Conservation (phyloP, 1,140 invertebrate species). For the Drosophila rufa region DNA sequence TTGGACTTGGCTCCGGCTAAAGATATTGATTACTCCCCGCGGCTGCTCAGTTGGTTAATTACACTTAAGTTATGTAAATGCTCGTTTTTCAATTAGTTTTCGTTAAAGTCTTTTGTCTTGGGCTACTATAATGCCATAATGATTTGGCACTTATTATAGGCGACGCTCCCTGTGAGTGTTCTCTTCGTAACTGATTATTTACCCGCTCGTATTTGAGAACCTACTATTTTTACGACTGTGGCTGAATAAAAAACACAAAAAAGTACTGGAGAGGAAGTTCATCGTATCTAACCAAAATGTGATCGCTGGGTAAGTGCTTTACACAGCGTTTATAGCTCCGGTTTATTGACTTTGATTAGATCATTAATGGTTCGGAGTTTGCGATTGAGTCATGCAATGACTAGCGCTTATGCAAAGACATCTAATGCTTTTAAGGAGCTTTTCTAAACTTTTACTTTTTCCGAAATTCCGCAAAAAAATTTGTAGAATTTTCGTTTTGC, state of each 20-base stretch:
- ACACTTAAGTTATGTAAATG: conserved; percentile 81
- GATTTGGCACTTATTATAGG: conserved; percentile 42
- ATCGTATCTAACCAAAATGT: conserved; percentile 12
- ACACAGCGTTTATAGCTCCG: conserved; percentile 35
- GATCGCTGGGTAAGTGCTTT: conserved; percentile 33
- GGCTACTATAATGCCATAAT: conserved; percentile 56
- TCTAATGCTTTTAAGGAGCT: not conserved
- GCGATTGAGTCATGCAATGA: conserved; percentile 36
- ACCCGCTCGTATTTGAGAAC: conserved; percentile 9
- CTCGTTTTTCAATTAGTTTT: conserved; percentile 74
- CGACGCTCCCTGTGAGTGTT: conserved; percentile 18
- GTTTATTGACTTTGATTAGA: conserved; percentile 48
- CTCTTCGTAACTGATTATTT: conserved; percentile 24
- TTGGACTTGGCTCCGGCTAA: conserved; percentile 48
- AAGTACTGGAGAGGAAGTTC: conserved; percentile 11
- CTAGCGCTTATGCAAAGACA: conserved; percentile 9
- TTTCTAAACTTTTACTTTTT: conserved; percentile 29
- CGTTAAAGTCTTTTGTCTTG: conserved; percentile 52
- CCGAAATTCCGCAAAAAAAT: too few species aligned
- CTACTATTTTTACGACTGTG: conserved; percentile 21
- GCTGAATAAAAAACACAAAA: not conserved
- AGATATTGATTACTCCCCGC: conserved; percentile 73
- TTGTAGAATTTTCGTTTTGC: too few species aligned
- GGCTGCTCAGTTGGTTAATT: conserved; percentile 54
- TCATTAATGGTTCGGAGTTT: conserved; percentile 30